Evolutionary conservation across 2,888 invertebrate genomes (phyloP).

Genomic region (Habrosyne pyritoides): DNA sequence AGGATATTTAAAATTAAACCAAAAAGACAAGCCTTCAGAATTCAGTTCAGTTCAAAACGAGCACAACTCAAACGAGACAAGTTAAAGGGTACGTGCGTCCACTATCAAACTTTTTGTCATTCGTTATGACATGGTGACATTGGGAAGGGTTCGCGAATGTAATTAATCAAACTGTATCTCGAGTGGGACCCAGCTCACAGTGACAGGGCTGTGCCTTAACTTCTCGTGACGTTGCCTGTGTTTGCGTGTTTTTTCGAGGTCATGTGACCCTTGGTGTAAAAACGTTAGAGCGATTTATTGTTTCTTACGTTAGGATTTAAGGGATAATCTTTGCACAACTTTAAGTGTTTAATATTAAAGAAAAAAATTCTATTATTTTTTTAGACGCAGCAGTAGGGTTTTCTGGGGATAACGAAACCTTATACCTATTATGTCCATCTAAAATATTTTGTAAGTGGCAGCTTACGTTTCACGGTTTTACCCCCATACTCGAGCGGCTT

Average conservation of each 20-base stretch:
- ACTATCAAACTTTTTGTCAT: conserved; percentile 55
- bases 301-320: neutral
- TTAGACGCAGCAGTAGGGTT: too few relatives aligned
- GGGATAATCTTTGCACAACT: too few relatives aligned
- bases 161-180: conserved; percentile 66
- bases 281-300: neutral
- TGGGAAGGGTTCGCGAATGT: conserved; percentile 59
- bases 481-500: too few relatives aligned
- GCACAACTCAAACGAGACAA: neutral
- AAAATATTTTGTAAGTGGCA: too few relatives aligned
- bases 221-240: neutral
- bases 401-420: too few relatives aligned
- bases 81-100: conserved; percentile 26
- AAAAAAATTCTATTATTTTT: too few relatives aligned
- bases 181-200: conserved; percentile 44
- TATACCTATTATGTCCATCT: too few relatives aligned
- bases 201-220: conserved; percentile 43
- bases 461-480: too few relatives aligned
- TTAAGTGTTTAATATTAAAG: too few relatives aligned
- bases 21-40: too few relatives aligned
- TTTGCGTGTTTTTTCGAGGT: neutral
- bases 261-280: neutral
- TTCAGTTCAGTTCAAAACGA: too few relatives aligned
- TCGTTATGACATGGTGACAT: conserved; percentile 64
- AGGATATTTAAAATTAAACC: too few relatives aligned